Conservation (phyloP, 2,888 invertebrate genomes). For the Dryobotodes eremita region DNA sequence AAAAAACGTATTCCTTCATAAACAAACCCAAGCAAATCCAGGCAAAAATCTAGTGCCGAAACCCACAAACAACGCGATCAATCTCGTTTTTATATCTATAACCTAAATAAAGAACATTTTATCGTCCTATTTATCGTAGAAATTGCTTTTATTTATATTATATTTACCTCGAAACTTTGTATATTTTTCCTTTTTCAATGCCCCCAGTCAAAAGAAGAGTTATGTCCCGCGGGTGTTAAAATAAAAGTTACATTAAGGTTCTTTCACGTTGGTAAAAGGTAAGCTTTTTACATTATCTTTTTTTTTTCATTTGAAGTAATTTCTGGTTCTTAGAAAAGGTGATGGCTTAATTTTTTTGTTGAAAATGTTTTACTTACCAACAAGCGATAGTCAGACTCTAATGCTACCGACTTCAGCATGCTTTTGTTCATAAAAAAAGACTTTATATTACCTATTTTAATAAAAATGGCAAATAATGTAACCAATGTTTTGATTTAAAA, state of each 20-base stretch:
- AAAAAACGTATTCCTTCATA: neutral
- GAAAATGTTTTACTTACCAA: neutral
- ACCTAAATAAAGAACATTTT: conserved; percentile 7
- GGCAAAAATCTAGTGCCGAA: neutral
- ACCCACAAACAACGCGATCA: conserved; percentile 24
- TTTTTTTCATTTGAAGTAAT: conserved; percentile 25
- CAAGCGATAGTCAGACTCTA: neutral
- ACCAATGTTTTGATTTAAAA: neutral
- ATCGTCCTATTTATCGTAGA: conserved; percentile 34
- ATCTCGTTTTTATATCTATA: conserved; percentile 25
- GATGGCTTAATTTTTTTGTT: conserved; percentile 14
- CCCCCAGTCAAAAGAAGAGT: conserved; percentile 54
- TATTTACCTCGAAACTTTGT: conserved; percentile 19
- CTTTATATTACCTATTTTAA: no score
- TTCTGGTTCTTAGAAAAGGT: conserved; percentile 26
- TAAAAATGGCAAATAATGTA: neutral
- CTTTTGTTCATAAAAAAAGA: neutral
- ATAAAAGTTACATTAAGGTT: conserved; percentile 49
- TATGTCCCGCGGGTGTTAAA: conserved; percentile 42
- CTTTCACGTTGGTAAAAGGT: conserved; percentile 16
- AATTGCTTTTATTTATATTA: conserved; percentile 21
- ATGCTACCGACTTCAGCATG: neutral
- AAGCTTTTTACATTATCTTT: conserved; percentile 18
- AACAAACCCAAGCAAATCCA: neutral
- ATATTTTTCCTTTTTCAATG: conserved; percentile 39